A percentile compares a stretch with the other conserved stretches of the same genome.
These are phyloP conservation scores for Disparrhopalites patrizii DNA, from an alignment of 2,888 invertebrate species.

Conservation along the genomic window DNA sequence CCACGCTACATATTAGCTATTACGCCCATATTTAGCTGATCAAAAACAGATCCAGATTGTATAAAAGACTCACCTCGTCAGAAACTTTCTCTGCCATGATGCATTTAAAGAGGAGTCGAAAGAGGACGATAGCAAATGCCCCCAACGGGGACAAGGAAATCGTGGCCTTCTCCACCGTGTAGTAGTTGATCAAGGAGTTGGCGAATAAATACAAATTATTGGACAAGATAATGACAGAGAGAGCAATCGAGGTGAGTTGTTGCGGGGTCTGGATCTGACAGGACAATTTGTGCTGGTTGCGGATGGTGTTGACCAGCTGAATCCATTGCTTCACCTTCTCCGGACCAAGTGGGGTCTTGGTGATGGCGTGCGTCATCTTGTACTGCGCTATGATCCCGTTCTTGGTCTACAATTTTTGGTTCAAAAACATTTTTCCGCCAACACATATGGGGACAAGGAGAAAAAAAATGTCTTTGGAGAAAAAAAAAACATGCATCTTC, in stretches of 20 bases:
- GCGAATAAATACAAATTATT: conserved; percentile 22
- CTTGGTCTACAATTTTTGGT: conserved; percentile 17
- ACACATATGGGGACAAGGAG: no score
- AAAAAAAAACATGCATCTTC: no score
- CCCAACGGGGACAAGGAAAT: conserved; percentile 16
- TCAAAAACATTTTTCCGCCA: conserved; percentile 9
- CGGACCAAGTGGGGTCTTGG: conserved; percentile 20
- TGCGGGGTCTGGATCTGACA: conserved; percentile 24
- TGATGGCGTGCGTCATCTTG: conserved; percentile 15
- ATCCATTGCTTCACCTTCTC: conserved; percentile 30
- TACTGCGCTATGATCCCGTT: conserved; percentile 27
- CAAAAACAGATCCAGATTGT: not conserved
- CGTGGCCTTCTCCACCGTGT: not conserved
- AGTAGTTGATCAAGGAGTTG: conserved; percentile 11
- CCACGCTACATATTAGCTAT: not conserved
- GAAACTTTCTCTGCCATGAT: conserved; percentile 27
- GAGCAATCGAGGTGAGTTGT: conserved; percentile 18
- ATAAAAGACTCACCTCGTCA: conserved; percentile 13
- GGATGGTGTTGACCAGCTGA: conserved; percentile 13
- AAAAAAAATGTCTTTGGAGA: not conserved
- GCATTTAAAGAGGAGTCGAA: conserved; percentile 18
- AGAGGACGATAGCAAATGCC: conserved; percentile 6
- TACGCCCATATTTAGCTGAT: not conserved
- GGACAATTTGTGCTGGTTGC: conserved; percentile 22
- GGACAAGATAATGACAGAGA: conserved; percentile 16